Conservation (phyloP, 1,140 invertebrate genomes). For the Apis laboriosa region DNA sequence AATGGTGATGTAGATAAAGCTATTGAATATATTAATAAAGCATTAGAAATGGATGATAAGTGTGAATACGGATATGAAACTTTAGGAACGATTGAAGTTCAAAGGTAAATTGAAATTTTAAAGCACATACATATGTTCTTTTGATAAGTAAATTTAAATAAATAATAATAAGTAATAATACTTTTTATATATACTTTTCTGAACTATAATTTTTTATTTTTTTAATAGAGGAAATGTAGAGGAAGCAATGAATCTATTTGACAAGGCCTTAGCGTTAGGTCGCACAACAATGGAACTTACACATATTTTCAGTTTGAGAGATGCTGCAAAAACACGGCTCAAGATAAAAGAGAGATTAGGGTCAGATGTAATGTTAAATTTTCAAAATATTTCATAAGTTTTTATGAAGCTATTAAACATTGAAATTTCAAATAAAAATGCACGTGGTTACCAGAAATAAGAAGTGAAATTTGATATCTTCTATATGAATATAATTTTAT, state of each 20-base stretch:
- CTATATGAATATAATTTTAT: conserved; percentile 21
- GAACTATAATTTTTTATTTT: conserved; percentile 34
- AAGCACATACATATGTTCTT: neutral
- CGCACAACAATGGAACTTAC: conserved; percentile 93
- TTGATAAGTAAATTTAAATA: neutral
- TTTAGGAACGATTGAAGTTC: conserved; percentile 95
- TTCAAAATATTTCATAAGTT: conserved; percentile 52
- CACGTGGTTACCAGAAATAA: conserved; percentile 37
- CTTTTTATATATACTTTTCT: neutral
- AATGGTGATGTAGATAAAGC: conserved; percentile 90
- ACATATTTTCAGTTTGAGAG: conserved; percentile 91
- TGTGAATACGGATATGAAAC: conserved; percentile 98
- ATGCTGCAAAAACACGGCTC: conserved; percentile 93
- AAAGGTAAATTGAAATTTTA: conserved; percentile 84
- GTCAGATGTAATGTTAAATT: conserved; percentile 78
- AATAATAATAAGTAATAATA: neutral
- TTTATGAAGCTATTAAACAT: conserved; percentile 22
- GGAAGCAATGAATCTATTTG: conserved; percentile 91
- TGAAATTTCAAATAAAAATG: conserved; percentile 40
- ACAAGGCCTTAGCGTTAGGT: conserved; percentile 92
- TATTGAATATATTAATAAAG: conserved; percentile 89
- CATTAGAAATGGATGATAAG: conserved; percentile 93
- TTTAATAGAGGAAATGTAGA: conserved; percentile 88
- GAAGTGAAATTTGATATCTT: conserved; percentile 48
- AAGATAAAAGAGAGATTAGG: conserved; percentile 90